These are phyloP conservation scores for Prolemur simus DNA, from an alignment of 2,113 vertebrate species.

Conservation along the genomic window DNA sequence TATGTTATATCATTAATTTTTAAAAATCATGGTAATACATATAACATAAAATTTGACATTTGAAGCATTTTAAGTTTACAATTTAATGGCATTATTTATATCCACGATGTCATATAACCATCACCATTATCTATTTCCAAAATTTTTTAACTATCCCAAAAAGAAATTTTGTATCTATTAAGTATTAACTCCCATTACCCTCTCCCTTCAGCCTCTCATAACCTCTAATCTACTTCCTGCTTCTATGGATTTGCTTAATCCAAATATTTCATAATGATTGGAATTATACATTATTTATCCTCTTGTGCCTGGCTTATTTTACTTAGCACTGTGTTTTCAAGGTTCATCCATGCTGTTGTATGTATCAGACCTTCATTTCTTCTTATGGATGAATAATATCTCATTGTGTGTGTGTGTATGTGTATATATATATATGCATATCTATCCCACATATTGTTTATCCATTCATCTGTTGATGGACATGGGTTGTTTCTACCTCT, in stretches of 20 bases:
- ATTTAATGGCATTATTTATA: background rate
- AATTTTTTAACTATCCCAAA: background rate
- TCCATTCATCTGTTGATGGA: background rate
- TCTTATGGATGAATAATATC: background rate
- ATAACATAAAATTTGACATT: background rate
- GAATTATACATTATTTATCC: background rate
- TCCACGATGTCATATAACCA: background rate
- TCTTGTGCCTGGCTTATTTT: background rate
- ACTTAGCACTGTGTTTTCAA: background rate
- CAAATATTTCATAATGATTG: background rate
- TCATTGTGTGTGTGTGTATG: background rate
- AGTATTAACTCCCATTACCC: background rate
- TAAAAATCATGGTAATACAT: background rate
- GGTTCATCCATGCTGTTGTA: background rate
- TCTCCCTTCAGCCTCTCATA: background rate
- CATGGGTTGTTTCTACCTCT: background rate
- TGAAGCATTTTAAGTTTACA: background rate
- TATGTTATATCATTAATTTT: background rate
- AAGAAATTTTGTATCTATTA: background rate
- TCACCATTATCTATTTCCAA: background rate
- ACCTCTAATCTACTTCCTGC: background rate
- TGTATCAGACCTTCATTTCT: background rate
- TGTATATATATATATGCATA: no score
- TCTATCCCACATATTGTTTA: background rate
- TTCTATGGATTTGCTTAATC: background rate